Conservation (phyloP, 2,797 vertebrate species). For the Acropternis orthonyx region DNA sequence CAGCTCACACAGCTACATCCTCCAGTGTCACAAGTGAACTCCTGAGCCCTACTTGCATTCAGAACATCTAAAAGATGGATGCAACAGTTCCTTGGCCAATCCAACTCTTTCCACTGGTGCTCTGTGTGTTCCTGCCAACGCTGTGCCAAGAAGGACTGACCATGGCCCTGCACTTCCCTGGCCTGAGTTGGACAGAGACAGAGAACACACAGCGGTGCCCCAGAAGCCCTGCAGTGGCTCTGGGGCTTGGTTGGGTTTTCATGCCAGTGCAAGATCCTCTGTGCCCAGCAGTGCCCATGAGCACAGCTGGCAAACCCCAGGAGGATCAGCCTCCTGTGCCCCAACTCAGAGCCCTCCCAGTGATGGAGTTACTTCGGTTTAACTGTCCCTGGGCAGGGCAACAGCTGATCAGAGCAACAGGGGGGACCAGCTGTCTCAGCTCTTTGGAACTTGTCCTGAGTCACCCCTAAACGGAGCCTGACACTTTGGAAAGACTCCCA, state of each 20-base stretch:
- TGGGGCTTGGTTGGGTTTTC: background rate
- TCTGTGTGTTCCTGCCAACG: background rate
- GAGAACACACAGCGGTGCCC: background rate
- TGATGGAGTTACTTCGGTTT: background rate
- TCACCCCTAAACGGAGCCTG: background rate
- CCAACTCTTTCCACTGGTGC: too few species aligned
- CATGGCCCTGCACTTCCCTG: background rate
- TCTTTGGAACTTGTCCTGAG: background rate
- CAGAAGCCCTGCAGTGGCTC: background rate
- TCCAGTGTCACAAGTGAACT: too few species aligned
- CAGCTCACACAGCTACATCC: background rate
- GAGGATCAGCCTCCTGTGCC: background rate
- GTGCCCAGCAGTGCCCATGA: background rate
- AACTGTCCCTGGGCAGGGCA: background rate
- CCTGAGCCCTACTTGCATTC: background rate
- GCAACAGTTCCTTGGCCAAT: background rate
- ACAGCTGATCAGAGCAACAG: background rate
- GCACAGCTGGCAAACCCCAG: background rate
- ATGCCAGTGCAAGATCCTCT: background rate
- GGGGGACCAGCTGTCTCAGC: background rate
- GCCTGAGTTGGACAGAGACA: background rate
- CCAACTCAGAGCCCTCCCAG: background rate
- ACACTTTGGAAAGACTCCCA: background rate
- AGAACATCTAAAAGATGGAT: background rate
- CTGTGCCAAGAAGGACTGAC: background rate